phyloP scores from a whole-genome alignment of 2,888 invertebrate species.

The Lithophane semibrunnea region DNA sequence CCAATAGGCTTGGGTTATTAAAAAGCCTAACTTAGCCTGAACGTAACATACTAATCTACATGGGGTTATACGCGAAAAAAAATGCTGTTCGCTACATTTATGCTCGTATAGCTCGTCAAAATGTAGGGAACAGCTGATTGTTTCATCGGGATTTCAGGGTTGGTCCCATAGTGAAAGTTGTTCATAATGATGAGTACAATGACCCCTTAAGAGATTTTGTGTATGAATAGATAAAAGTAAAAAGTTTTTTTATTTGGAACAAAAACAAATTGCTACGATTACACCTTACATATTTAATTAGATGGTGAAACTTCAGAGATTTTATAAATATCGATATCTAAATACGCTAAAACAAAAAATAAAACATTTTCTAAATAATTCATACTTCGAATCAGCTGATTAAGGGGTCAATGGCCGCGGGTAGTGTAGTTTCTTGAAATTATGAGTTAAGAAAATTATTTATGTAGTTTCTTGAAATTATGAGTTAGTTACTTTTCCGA shows the following conservation, averaged over 20 bases:
- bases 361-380: neutral
- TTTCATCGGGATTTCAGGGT: too few species aligned
- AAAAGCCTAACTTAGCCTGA: neutral
- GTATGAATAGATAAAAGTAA: too few species aligned
- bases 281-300: neutral
- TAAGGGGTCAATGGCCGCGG: neutral
- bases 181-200: too few species aligned
- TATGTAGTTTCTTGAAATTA: neutral
- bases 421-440: neutral
- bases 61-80: too few species aligned
- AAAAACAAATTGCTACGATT: too few species aligned
- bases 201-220: too few species aligned
- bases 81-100: too few species aligned
- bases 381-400: neutral
- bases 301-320: neutral
- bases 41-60: neutral
- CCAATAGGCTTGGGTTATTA: neutral
- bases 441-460: too few species aligned
- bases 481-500: neutral
- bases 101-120: too few species aligned
- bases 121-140: too few species aligned
- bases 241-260: too few species aligned
- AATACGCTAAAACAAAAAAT: neutral
- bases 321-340: neutral
- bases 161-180: too few species aligned